Evolutionary conservation across 1,140 invertebrate genomes (phyloP), one percentile per base, ranked within the genome.

Genomic region (Rhopalosiphum maidis): DNA sequence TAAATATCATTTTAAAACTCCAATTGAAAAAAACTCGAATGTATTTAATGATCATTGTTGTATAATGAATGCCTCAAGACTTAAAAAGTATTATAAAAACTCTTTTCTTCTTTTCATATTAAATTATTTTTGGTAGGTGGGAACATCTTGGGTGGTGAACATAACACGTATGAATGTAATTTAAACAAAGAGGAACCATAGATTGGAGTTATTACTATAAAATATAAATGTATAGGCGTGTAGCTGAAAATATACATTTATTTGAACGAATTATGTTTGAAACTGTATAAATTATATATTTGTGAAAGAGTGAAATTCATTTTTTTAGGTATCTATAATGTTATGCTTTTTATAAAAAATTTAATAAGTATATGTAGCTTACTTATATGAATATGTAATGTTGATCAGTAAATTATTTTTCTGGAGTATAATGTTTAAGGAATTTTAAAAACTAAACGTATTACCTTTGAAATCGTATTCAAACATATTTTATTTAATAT

Each of bases 61-160:
- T 41, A 43, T 89, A 89, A 89, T 60, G 89, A 60, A 90, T 60
- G 89, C 89, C 54, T 41, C 22, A 41, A 85, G 83, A 86, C 85
- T 86, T 43, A 30, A 46, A 86, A 85, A 25, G 23, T 85, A 43
- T 85, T 43, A 85, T 41, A 25, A 37, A 85, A 43, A 85, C 23
- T 23, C 37, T 85, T 11, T 85, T 35, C 23, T 90, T 90, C 35
- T 90, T 30, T 60, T 30, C 8, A 41, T 68, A 41, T 60, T 43
- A 43, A 60, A 68, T 30, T n/a, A 48, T 88, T 88, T 87, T 88
- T 54, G 87, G 23, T 43, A 68, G 37, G 54, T 43, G 89, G 54
- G 30, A 90, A 90, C 89, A 55, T 90, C 89, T 90, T 90, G 89
- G 89, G 89, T 90, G 89, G 89, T 68, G 55, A 68, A 46, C 55